Conservation (phyloP, 2,888 invertebrate genomes). For the Dioctria rufipes region DNA sequence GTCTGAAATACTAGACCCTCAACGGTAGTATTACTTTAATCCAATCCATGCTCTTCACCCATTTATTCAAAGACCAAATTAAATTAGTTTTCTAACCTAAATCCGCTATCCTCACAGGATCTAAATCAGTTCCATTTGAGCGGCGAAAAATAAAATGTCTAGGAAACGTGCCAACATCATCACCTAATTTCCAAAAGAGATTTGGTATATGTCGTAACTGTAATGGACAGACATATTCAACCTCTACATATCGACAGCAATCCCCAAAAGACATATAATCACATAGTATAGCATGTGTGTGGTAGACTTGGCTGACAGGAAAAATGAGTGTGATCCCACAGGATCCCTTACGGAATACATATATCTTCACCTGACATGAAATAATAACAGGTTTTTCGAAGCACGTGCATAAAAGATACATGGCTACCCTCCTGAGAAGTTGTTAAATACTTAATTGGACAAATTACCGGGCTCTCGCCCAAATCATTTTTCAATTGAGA, state of each 20-base stretch:
- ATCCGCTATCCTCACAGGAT: too few species aligned
- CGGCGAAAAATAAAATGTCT: conserved; percentile 12
- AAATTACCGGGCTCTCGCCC: conserved; percentile 53
- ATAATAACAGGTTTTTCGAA: conserved; percentile 25
- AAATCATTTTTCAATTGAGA: conserved; percentile 57
- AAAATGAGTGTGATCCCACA: conserved; percentile 33
- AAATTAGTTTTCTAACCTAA: too few species aligned
- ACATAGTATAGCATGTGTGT: neutral
- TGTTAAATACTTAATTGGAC: conserved; percentile 57
- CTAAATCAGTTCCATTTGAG: too few species aligned
- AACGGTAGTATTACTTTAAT: too few species aligned
- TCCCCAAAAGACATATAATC: conserved; percentile 27
- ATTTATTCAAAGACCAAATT: too few species aligned
- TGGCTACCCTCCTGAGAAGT: neutral
- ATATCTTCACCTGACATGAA: conserved; percentile 15
- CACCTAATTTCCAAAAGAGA: conserved; percentile 36
- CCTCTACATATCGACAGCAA: conserved; percentile 13
- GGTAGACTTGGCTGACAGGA: neutral
- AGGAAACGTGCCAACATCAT: conserved; percentile 23
- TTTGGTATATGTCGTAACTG: conserved; percentile 2
- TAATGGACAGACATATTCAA: neutral
- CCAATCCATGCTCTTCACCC: too few species aligned
- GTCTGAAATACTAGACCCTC: too few species aligned
- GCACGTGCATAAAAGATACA: conserved; percentile 32
- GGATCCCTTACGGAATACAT: conserved; percentile 7